A percentile compares a stretch with the other conserved stretches of the same genome.
These are phyloP conservation scores for Drosophila melanosoma DNA, from an alignment of 2,888 invertebrate genomes.

Conservation along the genomic window DNA sequence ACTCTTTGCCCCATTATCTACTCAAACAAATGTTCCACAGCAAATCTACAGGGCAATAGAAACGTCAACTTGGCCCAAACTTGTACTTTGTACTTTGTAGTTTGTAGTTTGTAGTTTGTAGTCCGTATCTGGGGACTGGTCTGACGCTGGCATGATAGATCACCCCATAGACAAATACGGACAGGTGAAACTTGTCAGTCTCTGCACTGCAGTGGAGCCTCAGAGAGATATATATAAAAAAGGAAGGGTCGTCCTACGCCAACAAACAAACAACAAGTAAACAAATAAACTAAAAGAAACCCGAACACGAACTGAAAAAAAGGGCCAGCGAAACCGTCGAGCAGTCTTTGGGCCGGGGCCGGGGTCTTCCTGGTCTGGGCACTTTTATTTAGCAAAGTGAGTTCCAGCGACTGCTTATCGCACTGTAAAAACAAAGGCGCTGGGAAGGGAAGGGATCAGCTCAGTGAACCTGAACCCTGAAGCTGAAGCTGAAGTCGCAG, in stretches of 20 bases:
- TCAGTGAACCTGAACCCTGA: slow-evolving; percentile 53
- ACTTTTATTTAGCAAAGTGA: slow-evolving; percentile 43
- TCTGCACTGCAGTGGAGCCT: slow-evolving; percentile 41
- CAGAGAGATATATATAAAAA: neutral
- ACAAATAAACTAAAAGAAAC: slow-evolving; percentile 43
- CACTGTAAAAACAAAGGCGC: slow-evolving; percentile 73
- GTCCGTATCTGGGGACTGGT: slow-evolving; percentile 11
- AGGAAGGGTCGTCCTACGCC: slow-evolving; percentile 71
- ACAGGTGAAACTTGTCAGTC: slow-evolving; percentile 82
- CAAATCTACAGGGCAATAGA: slow-evolving; percentile 74
- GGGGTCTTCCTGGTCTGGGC: slow-evolving; percentile 12
- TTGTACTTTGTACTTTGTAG: too few relatives aligned
- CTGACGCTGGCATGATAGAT: slow-evolving; percentile 72
- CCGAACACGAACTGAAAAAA: slow-evolving; percentile 27
- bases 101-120: slow-evolving; percentile 15
- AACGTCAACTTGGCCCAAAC: slow-evolving; percentile 66
- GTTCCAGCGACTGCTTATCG: slow-evolving; percentile 65
- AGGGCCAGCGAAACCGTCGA: slow-evolving; percentile 30
- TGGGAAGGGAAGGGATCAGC: slow-evolving; percentile 59
- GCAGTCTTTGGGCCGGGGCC: slow-evolving; percentile 5
- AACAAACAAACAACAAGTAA: slow-evolving; percentile 56
- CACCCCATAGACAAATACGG: slow-evolving; percentile 78
- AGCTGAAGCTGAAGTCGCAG: slow-evolving; percentile 1
- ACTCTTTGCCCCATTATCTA: slow-evolving; percentile 69
- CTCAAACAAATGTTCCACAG: slow-evolving; percentile 76